Base-by-base conservation (phyloP, 2,888 invertebrate species). In the Eupithecia subumbrata region DNA sequence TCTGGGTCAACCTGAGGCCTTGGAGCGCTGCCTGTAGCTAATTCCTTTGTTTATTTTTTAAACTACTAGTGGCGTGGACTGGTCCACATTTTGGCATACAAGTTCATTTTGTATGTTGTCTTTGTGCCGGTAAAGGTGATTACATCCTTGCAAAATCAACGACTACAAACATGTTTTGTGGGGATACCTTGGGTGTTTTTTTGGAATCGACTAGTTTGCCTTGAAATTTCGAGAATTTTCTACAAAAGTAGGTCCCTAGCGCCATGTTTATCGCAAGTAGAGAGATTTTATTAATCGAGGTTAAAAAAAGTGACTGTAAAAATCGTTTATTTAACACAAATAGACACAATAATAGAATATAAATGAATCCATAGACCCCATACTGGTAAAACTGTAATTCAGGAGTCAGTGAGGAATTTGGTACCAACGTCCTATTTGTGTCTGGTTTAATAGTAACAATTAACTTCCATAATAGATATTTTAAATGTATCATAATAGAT, bases 31-130 rank as follows among this genome's bases (percentile, higher is more conserved):
- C 30, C 66, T 72, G 43, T 64, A 56, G 30, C 64, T 69, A 45
- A 71, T 75, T 72, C 71, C 37, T 73, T 73, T 71, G 77, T 71
- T 45, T 67, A n/a, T 56, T 37, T 48, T 40, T 43, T 68, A 22
- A 67, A n/a, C 60, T 60, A 25, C 25, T 60, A 60, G 66, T 45
- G 37, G 18, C 12, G 18, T 30, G 48, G 8, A 18, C 30, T 52
- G 34, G 68, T 43, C 48, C 30, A 34, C 69, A 52, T 69, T 69
- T 69, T 69, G 68, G 43, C 12, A 40, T 52, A 64, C 34, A 25
- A 64, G 18, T 64, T 64, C 18, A 34, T 11, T 64, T 34, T 64
- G 34, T 34, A 60, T 12, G 12, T 60, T 25, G 60, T 60, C 60
- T 60, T 34, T 64, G 18, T 64, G 18, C 64, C 22, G 9, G 64